Evolutionary conservation across 2,888 invertebrate species (phyloP), one percentile per base, ranked within the genome.

Genomic region (Selenia dentaria): DNA sequence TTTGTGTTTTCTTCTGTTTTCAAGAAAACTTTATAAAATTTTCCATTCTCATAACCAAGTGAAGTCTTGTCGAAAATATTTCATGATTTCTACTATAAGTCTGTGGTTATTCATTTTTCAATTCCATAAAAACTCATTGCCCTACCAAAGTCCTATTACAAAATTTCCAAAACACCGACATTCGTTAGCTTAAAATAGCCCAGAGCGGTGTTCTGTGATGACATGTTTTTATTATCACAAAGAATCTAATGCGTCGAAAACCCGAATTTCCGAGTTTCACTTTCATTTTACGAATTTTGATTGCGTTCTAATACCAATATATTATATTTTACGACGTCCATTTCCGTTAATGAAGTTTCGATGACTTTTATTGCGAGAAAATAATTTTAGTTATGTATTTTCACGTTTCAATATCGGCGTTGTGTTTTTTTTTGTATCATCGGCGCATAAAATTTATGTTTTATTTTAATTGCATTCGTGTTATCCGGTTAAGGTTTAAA

Each of bases 261-360:
- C 43, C 47, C 40, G 47, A 45, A 45, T 54, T 54, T 54, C 33
- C 49, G 14, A 42, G 43, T 54, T 55, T 60, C 52, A 55, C 59
- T 60, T 60, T 57, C 55, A 22, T 45, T 38, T 32, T 11, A 51
- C 38, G 42, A 51, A 44, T 54, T 54, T 50, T 46, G 42, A 60
- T 60, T 52, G 42, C 51, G 47, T 37, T 57, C 51, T 46, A 48
- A 52, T 52, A 36, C 43, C 48, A 42, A 54, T 48, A 41, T 48
- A 55, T 60, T 54, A 57, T 52, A 28, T 55, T 56, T 60, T 54
- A 59, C 49, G 45, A 50, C 38, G 28, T n/a, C 50, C 40, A 51
- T 55, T 52, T 49, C 54, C 57, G 51, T 40, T 54, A 49, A 57
- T 59, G 57, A 54, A 49, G 50, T 46, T 29, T 37, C 42, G 51